These are phyloP conservation scores for Dasypogon diadema DNA, from an alignment of 2,888 invertebrate species.

Conservation along the genomic window DNA sequence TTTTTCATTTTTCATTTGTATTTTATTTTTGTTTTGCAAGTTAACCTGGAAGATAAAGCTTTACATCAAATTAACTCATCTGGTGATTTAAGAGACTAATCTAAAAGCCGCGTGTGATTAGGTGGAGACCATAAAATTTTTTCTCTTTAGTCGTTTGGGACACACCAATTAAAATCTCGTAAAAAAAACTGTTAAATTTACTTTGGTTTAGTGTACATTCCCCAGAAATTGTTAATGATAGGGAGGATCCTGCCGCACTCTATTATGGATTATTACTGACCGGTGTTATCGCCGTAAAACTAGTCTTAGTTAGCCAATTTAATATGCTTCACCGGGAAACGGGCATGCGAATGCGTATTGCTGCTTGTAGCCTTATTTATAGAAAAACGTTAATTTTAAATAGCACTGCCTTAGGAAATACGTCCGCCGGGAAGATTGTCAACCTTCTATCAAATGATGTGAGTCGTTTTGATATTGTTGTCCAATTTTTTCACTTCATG, in stretches of 20 bases:
- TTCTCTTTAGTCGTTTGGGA: neutral
- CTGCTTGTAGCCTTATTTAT: slow-evolving; percentile 85
- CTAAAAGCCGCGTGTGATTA: too few species aligned
- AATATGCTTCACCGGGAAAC: slow-evolving; percentile 80
- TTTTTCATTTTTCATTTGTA: too few species aligned
- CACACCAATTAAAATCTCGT: neutral
- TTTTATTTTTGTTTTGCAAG: too few species aligned
- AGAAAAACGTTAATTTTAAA: slow-evolving; percentile 82
- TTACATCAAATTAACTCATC: too few species aligned
- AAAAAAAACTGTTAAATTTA: neutral
- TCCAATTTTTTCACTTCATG: slow-evolving; percentile 80
- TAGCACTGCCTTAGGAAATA: slow-evolving; percentile 80
- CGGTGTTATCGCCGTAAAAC: slow-evolving; percentile 45
- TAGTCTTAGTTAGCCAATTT: slow-evolving; percentile 72
- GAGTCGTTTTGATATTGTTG: slow-evolving; percentile 82
- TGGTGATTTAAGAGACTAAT: too few species aligned
- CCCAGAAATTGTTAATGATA: neutral
- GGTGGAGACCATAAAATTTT: too few species aligned
- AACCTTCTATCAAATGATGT: slow-evolving; percentile 91
- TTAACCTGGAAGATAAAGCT: too few species aligned
- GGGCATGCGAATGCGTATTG: slow-evolving; percentile 85
- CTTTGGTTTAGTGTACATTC: neutral
- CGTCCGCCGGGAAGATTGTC: slow-evolving; percentile 88
- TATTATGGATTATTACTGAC: slow-evolving; percentile 4
- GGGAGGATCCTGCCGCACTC: neutral